Conservation (phyloP, 2,113 vertebrate species). For the Stictonetta naevosa region DNA sequence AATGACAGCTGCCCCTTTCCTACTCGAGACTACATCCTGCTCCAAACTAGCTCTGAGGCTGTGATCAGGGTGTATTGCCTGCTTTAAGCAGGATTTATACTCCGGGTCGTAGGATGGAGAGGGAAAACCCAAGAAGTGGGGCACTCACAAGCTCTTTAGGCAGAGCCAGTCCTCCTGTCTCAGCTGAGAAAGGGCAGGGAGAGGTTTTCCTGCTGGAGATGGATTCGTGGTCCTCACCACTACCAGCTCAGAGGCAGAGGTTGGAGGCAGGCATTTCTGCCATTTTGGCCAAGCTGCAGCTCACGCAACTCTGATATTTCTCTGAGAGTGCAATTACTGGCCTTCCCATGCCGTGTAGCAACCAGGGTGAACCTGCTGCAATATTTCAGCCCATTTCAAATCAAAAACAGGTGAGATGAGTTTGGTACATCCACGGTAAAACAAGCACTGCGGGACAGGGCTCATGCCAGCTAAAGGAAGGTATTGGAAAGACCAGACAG, state of each 20-base stretch:
- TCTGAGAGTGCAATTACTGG: background rate
- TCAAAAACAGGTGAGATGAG: background rate
- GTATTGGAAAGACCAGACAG: background rate
- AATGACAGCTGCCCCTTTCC: background rate
- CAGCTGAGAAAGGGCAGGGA: background rate
- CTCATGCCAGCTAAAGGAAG: background rate
- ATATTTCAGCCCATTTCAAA: background rate
- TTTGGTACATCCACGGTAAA: background rate
- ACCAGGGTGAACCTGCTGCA: background rate
- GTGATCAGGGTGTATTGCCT: background rate
- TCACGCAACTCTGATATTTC: background rate
- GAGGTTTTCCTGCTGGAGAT: background rate
- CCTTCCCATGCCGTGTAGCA: background rate
- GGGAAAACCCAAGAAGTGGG: background rate
- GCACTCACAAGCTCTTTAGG: background rate
- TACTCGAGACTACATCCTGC: background rate
- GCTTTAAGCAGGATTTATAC: background rate
- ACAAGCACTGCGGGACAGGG: background rate
- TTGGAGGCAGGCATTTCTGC: background rate
- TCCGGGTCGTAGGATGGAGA: background rate
- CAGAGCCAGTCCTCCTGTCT: background rate
- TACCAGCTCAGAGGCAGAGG: background rate
- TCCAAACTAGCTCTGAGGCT: background rate
- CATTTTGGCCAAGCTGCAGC: background rate
- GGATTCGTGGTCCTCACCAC: background rate